phyloP scores from a whole-genome alignment of 2,797 vertebrate genomes.

The Chrysocyon brachyurus region DNA sequence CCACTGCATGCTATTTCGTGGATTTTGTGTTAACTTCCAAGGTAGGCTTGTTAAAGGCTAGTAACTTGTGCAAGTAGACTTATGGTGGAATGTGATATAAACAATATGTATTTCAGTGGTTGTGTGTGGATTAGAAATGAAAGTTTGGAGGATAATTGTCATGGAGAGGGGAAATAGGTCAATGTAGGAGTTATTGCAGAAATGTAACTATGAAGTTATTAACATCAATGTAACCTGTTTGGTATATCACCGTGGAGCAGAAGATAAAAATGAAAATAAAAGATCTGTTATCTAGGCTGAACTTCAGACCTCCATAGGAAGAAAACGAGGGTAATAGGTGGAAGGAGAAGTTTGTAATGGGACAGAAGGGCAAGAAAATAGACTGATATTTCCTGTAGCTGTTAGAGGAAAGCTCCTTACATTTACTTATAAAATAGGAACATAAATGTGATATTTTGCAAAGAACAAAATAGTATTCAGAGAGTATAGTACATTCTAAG shows the following conservation, averaged over 20 bases:
- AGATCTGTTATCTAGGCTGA: not conserved
- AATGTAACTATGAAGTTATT: constrained; percentile 52
- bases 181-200: constrained; percentile 32
- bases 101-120: not conserved
- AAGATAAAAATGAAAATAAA: constrained; percentile 16
- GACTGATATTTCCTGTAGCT: not conserved
- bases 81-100: not conserved
- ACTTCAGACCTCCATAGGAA: not conserved
- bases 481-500: not conserved
- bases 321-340: not conserved
- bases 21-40: not conserved
- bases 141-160: not conserved
- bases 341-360: not conserved
- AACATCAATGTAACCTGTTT: not conserved
- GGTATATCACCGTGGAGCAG: constrained; percentile 15
- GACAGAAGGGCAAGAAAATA: not conserved
- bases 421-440: not conserved
- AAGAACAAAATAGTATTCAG: not conserved
- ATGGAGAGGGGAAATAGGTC: not conserved
- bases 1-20: not conserved
- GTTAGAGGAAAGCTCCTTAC: not conserved
- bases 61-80: not conserved
- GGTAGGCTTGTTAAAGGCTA: not conserved
- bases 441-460: not conserved
- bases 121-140: not conserved